Base-by-base conservation (phyloP, 35 echinoderm and acorn worm genomes). In the Amphiura filiformis region DNA sequence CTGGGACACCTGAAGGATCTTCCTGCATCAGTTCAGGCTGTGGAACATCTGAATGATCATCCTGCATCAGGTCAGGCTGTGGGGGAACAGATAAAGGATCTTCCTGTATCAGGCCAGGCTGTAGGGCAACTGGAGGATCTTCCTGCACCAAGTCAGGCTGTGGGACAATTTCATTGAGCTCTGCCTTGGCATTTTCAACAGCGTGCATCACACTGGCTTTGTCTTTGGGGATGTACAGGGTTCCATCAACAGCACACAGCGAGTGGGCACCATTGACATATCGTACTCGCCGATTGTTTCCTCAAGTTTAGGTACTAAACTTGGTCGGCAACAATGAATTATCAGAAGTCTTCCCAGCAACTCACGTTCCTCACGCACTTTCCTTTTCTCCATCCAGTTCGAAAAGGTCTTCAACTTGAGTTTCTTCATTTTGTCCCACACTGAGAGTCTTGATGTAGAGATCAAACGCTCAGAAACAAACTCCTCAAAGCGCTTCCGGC, bases 261-360 rank as follows among this genome's bases (percentile, higher is more conserved):
- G 83, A 85, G 47, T 56, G 83, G 83, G 83, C 14, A 85, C 42
- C 49, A 85, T 75, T 85, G 83, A 85, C 83, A 85, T 85, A n/a
- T 85, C 47, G 75, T 85, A 65, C 14, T 75, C 49, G 47, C 57
- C 83, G 18, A 85, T 85, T 85, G 83, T 85, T 56, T 85, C 83
- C 32, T 39, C 83, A 85, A 65, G 83, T 85, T 85, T 85, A 36
- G 56, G 83, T 17, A 85, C 83, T 85, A 80, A n/a, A 17, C 83
- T 85, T 75, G 83, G 83, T 39, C 57, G 56, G 52, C 35, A n/a
- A 20, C 36, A 1, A 30, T 75, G 56, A 56, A 36, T 75, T 36
- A 47, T 49, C n/a, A 39, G 35, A 85, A n/a, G 75, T 75, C 83
- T 80, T 47, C 81, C 81, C 17, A 83, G 17, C 39, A 83, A 83